Percentiles rank a stretch among this genome's conserved stretches.
Conservation (phyloP, 2,888 invertebrate species). For the Tiliacea aurago region DNA sequence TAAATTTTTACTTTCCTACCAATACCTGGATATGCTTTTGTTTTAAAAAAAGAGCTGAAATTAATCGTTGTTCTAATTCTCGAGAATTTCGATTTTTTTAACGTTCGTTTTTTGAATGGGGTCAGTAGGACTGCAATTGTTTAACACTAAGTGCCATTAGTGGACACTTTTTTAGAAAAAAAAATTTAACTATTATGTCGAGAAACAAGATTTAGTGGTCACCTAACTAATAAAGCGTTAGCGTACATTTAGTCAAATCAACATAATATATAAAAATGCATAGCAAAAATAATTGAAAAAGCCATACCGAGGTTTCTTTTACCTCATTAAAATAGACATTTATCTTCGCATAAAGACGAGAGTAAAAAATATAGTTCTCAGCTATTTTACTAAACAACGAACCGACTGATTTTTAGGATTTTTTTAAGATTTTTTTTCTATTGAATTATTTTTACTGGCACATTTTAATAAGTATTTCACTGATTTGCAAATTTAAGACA, state of each 20-base stretch:
- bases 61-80: conserved; percentile 37
- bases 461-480: conserved; percentile 8
- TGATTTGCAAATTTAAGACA: conserved; percentile 11
- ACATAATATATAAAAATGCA: conserved; percentile 73
- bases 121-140: neutral
- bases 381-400: conserved; percentile 58
- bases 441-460: conserved; percentile 34
- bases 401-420: conserved; percentile 12
- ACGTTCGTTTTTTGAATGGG: neutral
- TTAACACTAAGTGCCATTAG: neutral
- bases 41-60: conserved; percentile 64
- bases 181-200: neutral
- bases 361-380: conserved; percentile 84
- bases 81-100: neutral
- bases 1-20: conserved; percentile 78
- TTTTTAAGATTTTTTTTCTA: conserved; percentile 26
- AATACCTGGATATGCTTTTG: conserved; percentile 84
- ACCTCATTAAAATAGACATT: conserved; percentile 66
- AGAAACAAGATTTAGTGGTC: conserved; percentile 30
- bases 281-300: conserved; percentile 84
- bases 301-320: conserved; percentile 62
- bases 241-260: conserved; percentile 66
- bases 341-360: conserved; percentile 74
- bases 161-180: neutral
- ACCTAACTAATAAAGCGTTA: conserved; percentile 72